Conservation (phyloP, 37 sponge, comb jelly and placozoan species). For the Ianthella basta region DNA sequence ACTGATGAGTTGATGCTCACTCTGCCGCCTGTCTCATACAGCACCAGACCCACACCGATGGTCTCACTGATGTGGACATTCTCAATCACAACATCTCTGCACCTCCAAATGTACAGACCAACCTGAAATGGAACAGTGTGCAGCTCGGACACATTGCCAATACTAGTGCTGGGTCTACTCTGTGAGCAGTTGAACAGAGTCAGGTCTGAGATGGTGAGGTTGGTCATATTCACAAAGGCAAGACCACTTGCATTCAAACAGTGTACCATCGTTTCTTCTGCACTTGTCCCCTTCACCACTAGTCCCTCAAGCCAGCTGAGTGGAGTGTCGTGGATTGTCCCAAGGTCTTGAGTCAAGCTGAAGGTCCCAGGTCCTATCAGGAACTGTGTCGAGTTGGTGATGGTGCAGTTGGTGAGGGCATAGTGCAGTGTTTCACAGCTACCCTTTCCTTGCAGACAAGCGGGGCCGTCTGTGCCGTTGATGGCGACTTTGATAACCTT, state of each 20-base stretch:
- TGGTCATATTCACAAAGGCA: slow-evolving; percentile 18
- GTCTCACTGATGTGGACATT: not conserved
- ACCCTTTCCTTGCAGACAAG: not conserved
- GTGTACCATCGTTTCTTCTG: too few species aligned
- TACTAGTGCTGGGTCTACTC: not conserved
- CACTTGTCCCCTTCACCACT: too few species aligned
- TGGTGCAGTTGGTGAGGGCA: slow-evolving; percentile 19
- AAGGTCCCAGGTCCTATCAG: not conserved
- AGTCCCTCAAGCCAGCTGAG: too few species aligned
- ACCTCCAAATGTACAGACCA: slow-evolving; percentile 16
- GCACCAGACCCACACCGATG: not conserved
- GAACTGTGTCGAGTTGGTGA: slow-evolving; percentile 1
- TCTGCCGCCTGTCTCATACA: slow-evolving; percentile 12
- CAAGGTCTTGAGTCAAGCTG: too few species aligned
- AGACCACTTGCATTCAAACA: too few species aligned
- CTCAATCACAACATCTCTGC: not conserved
- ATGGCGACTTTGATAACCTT: not conserved
- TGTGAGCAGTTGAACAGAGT: not conserved
- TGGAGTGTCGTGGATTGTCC: too few species aligned
- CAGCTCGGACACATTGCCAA: not conserved
- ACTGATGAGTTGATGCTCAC: not conserved
- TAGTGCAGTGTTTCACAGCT: not conserved
- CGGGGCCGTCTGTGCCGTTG: not conserved
- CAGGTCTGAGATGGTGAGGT: not conserved
- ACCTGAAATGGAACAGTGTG: not conserved